Evolutionary conservation across 2,113 vertebrate species (phyloP), one percentile per base, ranked within the genome.

Genomic region (Tachycineta bicolor): DNA sequence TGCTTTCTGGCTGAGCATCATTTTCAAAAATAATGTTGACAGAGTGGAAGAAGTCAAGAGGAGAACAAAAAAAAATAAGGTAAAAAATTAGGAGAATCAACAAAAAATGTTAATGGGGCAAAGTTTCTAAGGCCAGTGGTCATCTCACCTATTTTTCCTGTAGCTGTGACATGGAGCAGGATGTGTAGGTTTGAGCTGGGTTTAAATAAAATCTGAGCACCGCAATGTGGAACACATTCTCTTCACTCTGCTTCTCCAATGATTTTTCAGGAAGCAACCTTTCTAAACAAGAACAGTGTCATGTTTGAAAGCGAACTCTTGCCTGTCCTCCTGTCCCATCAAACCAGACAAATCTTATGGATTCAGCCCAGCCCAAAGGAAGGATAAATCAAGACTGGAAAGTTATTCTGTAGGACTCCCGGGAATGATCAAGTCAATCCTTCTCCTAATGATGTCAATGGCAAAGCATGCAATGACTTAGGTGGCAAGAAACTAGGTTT

Each of bases 371-470:
- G 52, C 2, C 31, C 67, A 78, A 83, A 2, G 5, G 55, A 53
- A 80, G 68, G 82, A 86, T 63, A 96, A 96, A 96, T 88, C 85
- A 91, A 19, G 79, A 60, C 64, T 86, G 87, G 60, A 90, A 91
- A 91, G 68, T 28, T 74, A 52, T 64, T 86, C 71, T 47, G 24
- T 52, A 47, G 26, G 39, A 47, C 82, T 86, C 83, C 28, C 1
- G n/a, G 85, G 93, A 92, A 89, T 1, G 3, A 70, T 63, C 82
- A 86, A 86, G 39, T 89, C 88, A 95, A 83, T 92, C 90, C 37
- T 90, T 82, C 87, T 95, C n/a, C 63, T 85, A 60, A 88, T 93
- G 90, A 96, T 81, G 90, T 96, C 82, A 94, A 81, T 78, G 60
- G 83, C 60, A 93, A 96, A 95, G 79, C 93, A 93, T 0, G 68